These are phyloP conservation scores for Tetrax tetrax DNA, from an alignment of 2,113 vertebrate genomes.

Conservation along the genomic window DNA sequence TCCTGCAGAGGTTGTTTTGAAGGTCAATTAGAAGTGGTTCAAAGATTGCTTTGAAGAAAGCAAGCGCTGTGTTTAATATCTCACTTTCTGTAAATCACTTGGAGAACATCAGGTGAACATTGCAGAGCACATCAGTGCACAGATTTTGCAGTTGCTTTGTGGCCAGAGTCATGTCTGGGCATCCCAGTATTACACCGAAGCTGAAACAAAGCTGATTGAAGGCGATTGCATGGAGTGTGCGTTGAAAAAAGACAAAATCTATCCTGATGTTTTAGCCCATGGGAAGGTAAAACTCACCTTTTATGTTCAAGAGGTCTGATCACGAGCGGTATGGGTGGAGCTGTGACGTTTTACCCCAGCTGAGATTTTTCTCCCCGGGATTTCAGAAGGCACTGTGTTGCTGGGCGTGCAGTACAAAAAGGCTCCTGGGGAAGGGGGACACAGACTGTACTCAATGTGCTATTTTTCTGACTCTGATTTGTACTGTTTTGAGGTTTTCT, in stretches of 20 bases:
- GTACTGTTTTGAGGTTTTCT: background rate
- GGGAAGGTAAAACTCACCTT: background rate
- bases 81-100: background rate
- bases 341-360: background rate
- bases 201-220: background rate
- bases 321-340: background rate
- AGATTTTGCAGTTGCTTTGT: background rate
- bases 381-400: background rate
- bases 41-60: background rate
- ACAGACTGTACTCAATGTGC: background rate
- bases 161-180: background rate
- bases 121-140: background rate
- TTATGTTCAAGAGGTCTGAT: background rate
- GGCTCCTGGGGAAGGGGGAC: background rate
- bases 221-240: background rate
- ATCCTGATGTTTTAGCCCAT: background rate
- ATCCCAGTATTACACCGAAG: fast-evolving
- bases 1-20: background rate
- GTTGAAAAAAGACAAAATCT: background rate
- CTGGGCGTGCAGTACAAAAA: background rate
- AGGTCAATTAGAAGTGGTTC: background rate
- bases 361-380: background rate
- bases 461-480: background rate
- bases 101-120: background rate
- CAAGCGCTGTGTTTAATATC: background rate